These are phyloP conservation scores for Sebastes paucispinis DNA, from an alignment of 2,797 vertebrate species.

Conservation along the genomic window DNA sequence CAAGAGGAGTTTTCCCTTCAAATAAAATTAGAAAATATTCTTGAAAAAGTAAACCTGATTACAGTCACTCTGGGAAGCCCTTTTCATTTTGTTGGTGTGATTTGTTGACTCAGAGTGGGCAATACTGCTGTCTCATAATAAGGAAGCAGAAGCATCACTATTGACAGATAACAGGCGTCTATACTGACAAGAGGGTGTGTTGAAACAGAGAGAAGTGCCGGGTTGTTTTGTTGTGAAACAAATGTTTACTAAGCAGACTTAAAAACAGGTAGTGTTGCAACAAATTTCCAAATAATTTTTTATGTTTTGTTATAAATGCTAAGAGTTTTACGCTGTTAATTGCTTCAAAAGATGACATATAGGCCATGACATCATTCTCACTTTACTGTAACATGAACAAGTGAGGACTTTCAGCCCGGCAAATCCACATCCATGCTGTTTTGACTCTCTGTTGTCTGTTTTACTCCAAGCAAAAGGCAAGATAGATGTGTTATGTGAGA, in stretches of 20 bases:
- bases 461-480: slow-evolving; percentile 34
- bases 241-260: slow-evolving; percentile 30
- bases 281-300: neutral
- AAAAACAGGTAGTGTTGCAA: slow-evolving; percentile 24
- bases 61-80: slow-evolving; percentile 51
- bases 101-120: slow-evolving; percentile 65
- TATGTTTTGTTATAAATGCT: neutral
- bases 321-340: neutral
- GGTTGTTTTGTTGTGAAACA: slow-evolving; percentile 57
- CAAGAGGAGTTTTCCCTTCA: neutral
- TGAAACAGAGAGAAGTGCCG: slow-evolving; percentile 22
- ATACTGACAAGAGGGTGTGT: slow-evolving; percentile 35
- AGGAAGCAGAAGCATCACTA: slow-evolving; percentile 31
- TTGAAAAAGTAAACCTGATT: slow-evolving; percentile 15
- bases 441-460: slow-evolving; percentile 1
- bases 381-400: slow-evolving; percentile 54
- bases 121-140: slow-evolving; percentile 31
- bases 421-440: slow-evolving; percentile 34
- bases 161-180: slow-evolving; percentile 23
- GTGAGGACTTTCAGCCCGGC: slow-evolving; percentile 4
- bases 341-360: slow-evolving; percentile 11
- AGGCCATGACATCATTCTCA: slow-evolving; percentile 58
- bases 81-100: slow-evolving; percentile 44
- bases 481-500: slow-evolving; percentile 52
- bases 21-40: neutral